phyloP scores from a whole-genome alignment of 2,113 vertebrate genomes.

The Amia ocellicauda region DNA sequence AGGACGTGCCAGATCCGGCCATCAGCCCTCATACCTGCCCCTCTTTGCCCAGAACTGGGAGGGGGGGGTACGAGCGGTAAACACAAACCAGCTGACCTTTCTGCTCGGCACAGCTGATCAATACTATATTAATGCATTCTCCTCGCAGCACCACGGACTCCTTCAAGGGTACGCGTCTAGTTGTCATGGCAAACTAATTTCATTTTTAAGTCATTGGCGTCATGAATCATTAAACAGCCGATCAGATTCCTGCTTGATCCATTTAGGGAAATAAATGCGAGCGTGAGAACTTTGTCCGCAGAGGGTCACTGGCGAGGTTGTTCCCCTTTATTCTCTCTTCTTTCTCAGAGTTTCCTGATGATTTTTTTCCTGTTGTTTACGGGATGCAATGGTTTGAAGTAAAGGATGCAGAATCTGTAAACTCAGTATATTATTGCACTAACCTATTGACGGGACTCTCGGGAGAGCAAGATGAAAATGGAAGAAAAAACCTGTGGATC shows the following conservation, averaged over 20 bases:
- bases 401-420: too few relatives aligned
- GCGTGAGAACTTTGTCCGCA: not conserved
- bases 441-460: too few relatives aligned
- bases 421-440: too few relatives aligned
- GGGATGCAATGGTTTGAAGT: too few relatives aligned
- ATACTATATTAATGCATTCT: constrained; percentile 39
- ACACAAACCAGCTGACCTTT: constrained; percentile 30
- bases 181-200: constrained; percentile 33
- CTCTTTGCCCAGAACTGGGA: constrained; percentile 2
- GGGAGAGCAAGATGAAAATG: too few relatives aligned
- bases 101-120: constrained; percentile 42
- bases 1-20: too few relatives aligned
- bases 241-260: constrained; percentile 15
- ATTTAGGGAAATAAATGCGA: constrained; percentile 5
- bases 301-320: not conserved
- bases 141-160: constrained; percentile 24
- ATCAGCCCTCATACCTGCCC: not conserved
- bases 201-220: constrained; percentile 15
- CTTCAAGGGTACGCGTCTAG: constrained; percentile 33
- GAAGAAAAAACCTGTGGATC: too few relatives aligned
- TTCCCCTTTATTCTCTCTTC: too few relatives aligned
- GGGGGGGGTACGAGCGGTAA: constrained; percentile 14
- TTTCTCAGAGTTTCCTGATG: too few relatives aligned
- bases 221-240: constrained; percentile 33
- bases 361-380: too few relatives aligned